These are phyloP conservation scores for Anguilla obscura DNA, from an alignment of 2,797 vertebrate genomes.

Conservation along the genomic window DNA sequence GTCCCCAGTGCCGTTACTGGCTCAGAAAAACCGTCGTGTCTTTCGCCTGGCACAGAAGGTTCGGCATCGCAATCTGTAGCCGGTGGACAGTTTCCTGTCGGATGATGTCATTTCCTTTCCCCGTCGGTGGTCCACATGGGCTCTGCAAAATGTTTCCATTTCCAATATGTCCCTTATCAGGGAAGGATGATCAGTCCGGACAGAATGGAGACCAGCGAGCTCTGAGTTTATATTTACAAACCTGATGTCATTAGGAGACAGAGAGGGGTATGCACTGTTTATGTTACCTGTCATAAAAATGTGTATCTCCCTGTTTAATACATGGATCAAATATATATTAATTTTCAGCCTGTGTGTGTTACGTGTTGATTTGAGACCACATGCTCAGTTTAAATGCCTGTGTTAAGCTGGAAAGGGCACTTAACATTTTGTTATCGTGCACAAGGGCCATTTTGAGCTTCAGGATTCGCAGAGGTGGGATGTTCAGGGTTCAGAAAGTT, in stretches of 20 bases:
- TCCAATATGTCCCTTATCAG: conserved; percentile 1
- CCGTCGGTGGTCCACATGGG: background rate
- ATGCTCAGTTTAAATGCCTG: background rate
- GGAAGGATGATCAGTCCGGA: background rate
- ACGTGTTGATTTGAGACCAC: conserved; percentile 13
- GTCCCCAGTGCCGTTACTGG: conserved; percentile 9
- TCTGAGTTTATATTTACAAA: background rate
- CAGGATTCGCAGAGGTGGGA: background rate
- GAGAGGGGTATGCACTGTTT: conserved; percentile 40
- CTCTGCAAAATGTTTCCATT: background rate
- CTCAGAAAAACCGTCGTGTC: background rate
- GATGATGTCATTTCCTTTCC: background rate
- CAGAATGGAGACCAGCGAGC: background rate
- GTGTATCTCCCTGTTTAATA: conserved; percentile 36
- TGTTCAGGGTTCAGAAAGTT: background rate
- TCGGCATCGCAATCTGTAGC: background rate
- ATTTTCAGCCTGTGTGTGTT: conserved; percentile 38
- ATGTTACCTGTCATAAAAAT: conserved; percentile 30
- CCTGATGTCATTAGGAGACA: conserved; percentile 18
- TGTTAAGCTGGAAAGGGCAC: background rate
- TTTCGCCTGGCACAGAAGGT: background rate
- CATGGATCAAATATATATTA: conserved; percentile 48
- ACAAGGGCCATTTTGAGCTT: background rate
- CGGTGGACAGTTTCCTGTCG: background rate
- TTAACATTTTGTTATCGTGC: background rate